Evolutionary conservation across 2,797 vertebrate species (phyloP).

Genomic region (Cuculus canorus): DNA sequence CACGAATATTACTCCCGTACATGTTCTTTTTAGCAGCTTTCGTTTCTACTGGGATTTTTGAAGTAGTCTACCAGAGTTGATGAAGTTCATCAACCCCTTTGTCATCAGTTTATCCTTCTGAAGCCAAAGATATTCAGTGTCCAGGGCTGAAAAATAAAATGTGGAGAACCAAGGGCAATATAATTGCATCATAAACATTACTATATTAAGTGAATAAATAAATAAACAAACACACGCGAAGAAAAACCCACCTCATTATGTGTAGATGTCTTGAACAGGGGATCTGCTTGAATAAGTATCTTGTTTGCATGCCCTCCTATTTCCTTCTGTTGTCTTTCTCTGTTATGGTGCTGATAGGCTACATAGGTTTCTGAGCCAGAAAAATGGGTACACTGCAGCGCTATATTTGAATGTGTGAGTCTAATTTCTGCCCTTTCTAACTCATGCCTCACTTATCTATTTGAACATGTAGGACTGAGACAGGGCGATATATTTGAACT

Average conservation of each 20-base stretch:
- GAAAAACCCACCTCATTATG: rapidly evolving
- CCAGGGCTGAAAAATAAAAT: not conserved
- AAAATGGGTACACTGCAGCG: not conserved
- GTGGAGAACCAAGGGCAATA: not conserved
- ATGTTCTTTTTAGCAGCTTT: not conserved
- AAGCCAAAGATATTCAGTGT: not conserved
- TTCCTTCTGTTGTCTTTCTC: not conserved
- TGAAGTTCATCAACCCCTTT: not conserved
- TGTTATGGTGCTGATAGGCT: not conserved
- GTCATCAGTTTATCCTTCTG: not conserved
- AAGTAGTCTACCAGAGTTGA: not conserved
- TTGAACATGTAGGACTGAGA: not conserved
- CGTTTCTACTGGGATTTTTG: not conserved
- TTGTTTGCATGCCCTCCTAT: not conserved
- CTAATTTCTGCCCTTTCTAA: not conserved
- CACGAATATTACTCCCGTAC: not conserved
- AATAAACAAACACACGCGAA: too few relatives aligned
- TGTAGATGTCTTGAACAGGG: not conserved
- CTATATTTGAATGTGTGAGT: not conserved
- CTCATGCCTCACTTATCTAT: not conserved
- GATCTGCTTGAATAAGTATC: not conserved
- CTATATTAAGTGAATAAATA: too few relatives aligned
- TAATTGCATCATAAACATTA: not conserved
- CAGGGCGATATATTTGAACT: not conserved
- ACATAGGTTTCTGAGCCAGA: not conserved